Conservation (phyloP, 2,888 invertebrate genomes). For the Escarpia spicata region DNA sequence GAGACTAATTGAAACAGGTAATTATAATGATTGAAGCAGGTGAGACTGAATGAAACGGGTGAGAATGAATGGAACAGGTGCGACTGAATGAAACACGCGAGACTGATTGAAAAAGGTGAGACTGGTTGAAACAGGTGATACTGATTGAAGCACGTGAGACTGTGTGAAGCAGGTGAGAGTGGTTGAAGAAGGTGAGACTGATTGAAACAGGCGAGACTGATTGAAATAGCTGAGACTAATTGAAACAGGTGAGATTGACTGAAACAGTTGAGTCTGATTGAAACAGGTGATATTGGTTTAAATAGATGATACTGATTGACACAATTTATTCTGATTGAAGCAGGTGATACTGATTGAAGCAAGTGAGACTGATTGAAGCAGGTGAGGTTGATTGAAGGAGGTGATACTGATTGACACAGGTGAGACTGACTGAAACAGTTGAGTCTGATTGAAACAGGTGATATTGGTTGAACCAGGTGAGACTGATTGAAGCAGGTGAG, state of each 20-base stretch:
- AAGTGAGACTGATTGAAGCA: constrained; percentile 61
- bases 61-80: neutral
- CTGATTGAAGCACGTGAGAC: neutral
- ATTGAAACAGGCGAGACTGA: too few species aligned
- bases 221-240: neutral
- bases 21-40: neutral
- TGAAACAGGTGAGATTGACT: constrained; percentile 69
- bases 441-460: too few species aligned
- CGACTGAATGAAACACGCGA: neutral
- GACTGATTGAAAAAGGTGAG: too few species aligned
- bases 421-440: neutral
- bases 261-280: neutral
- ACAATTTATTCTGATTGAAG: too few species aligned
- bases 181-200: neutral
- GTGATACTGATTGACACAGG: neutral
- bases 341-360: too few species aligned
- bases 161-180: neutral
- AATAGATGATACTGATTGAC: too few species aligned
- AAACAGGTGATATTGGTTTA: neutral
- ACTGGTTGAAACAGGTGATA: too few species aligned
- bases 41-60: neutral
- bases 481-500: too few species aligned
- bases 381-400: constrained; percentile 64
- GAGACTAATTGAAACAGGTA: too few species aligned
- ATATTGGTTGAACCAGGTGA: too few species aligned